Percentiles rank a stretch among this genome's conserved stretches.
These are phyloP conservation scores for Lepisosteus oculatus DNA, from an alignment of 2,113 vertebrate genomes.

Conservation along the genomic window DNA sequence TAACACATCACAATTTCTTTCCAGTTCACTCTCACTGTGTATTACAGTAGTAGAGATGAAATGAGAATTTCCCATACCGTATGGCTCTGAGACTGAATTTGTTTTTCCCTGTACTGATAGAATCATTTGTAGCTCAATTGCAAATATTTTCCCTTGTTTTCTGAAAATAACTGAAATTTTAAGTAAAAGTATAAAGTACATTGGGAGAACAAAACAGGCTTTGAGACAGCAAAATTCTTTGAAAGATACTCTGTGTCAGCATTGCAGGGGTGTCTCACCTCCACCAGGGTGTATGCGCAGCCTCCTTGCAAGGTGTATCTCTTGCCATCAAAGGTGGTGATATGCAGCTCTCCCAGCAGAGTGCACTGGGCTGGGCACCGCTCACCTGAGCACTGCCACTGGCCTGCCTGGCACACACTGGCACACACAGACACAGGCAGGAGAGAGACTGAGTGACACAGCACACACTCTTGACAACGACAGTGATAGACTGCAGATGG, in stretches of 20 bases:
- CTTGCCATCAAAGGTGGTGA: slow-evolving; percentile 79
- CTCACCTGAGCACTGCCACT: slow-evolving; percentile 75
- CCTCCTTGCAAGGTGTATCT: slow-evolving; percentile 66
- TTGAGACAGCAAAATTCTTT: no score
- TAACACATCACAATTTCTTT: no score
- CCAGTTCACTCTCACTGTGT: no score
- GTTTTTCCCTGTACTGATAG: no score
- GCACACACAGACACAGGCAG: not conserved
- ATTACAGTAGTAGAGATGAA: no score
- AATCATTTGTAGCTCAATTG: no score
- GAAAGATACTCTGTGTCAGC: not conserved
- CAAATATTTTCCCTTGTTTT: no score
- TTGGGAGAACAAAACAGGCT: no score
- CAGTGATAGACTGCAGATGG: not conserved
- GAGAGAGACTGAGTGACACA: not conserved
- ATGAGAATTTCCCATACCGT: no score
- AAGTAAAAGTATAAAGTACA: no score
- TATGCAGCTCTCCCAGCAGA: slow-evolving; percentile 71
- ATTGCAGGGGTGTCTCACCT: slow-evolving; percentile 62
- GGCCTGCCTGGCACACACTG: slow-evolving; percentile 75
- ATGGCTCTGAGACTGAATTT: no score
- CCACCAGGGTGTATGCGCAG: slow-evolving; percentile 70
- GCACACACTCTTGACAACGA: not conserved
- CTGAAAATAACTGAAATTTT: no score
- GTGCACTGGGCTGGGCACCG: slow-evolving; percentile 74